These are phyloP conservation scores for Oxyscelio sp. DNA, from an alignment of 2,888 invertebrate species.

Conservation along the genomic window DNA sequence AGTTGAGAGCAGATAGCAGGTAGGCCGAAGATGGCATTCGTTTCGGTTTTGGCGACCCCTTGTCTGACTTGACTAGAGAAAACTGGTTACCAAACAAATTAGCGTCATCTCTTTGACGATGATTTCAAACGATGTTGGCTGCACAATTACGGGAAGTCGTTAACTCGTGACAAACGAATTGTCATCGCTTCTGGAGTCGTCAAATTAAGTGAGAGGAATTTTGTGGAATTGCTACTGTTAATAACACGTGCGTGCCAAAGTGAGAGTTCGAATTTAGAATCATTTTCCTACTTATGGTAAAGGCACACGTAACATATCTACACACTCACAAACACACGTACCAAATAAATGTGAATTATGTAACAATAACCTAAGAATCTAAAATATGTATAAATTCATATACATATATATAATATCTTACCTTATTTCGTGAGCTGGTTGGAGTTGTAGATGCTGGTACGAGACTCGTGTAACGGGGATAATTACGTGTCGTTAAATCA, in stretches of 20 bases:
- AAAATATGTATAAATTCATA: slow-evolving; percentile 39
- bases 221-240: slow-evolving; percentile 21
- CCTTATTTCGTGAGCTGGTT: slow-evolving; percentile 62
- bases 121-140: not conserved
- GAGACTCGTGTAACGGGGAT: slow-evolving; percentile 44
- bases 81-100: slow-evolving; percentile 23
- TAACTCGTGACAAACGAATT: not conserved
- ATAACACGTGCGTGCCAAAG: slow-evolving; percentile 26
- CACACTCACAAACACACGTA: slow-evolving; percentile 51
- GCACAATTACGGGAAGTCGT: not conserved
- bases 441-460: slow-evolving; percentile 50
- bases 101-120: slow-evolving; percentile 2
- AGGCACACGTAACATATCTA: slow-evolving; percentile 38
- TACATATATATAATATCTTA: slow-evolving; percentile 64
- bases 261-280: not conserved
- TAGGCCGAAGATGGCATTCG: not conserved
- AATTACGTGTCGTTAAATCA: slow-evolving; percentile 41
- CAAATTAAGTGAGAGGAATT: slow-evolving; percentile 28
- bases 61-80: slow-evolving; percentile 9
- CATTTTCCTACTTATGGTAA: slow-evolving; percentile 12
- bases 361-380: slow-evolving; percentile 42
- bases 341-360: slow-evolving; percentile 35
- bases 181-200: not conserved
- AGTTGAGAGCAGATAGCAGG: slow-evolving; percentile 12
- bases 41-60: slow-evolving; percentile 17